Evolutionary conservation across 2,113 vertebrate genomes (phyloP).

Genomic region (Onychorhynchus coronatus): DNA sequence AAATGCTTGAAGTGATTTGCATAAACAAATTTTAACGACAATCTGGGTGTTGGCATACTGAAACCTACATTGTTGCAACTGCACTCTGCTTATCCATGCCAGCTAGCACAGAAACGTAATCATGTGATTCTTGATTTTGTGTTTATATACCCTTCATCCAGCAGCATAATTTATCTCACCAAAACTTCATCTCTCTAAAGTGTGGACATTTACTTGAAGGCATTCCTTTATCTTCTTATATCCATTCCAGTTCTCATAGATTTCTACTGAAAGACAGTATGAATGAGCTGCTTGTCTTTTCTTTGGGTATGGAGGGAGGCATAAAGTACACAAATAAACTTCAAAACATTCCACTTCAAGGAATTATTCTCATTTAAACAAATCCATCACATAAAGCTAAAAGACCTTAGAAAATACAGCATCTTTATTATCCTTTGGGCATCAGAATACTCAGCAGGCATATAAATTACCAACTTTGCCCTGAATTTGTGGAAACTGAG

Average conservation of each 20-base stretch:
- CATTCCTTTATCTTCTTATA: neutral
- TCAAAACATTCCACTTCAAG: neutral
- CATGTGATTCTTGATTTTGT: neutral
- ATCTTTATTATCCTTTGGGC: neutral
- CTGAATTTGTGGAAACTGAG: neutral
- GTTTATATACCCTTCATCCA: neutral
- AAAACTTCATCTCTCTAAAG: neutral
- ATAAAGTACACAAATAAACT: neutral
- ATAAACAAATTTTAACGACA: neutral
- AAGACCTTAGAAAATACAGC: neutral
- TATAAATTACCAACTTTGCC: neutral
- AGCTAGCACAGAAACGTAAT: neutral
- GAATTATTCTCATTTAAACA: neutral
- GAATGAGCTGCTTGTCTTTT: neutral
- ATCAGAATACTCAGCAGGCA: neutral
- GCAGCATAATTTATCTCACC: neutral
- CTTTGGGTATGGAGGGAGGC: neutral
- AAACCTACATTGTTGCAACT: neutral
- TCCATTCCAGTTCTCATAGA: neutral
- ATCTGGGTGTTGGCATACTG: neutral
- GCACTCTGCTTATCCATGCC: neutral
- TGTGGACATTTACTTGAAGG: neutral
- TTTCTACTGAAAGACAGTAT: neutral
- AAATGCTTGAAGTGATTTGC: neutral
- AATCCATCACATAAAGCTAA: neutral